Evolutionary conservation across 2,888 invertebrate genomes (phyloP), one percentile per base, ranked within the genome.

Genomic region (Eupithecia vulgata): DNA sequence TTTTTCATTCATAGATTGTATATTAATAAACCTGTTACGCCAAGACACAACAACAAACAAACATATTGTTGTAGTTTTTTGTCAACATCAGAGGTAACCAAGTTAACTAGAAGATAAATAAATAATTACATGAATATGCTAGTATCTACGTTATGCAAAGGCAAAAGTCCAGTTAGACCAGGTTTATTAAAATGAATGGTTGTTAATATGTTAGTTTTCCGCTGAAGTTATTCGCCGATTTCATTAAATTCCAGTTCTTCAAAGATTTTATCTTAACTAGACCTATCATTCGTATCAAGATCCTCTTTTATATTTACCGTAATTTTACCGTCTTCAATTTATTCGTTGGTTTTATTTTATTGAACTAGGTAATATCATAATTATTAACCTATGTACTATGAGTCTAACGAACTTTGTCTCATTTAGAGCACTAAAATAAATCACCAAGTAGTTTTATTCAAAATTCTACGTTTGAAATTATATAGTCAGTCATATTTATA

Each of bases 231-330:
- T 10, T 17, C 21, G 59, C 61, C 42, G 35, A 15, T 64, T 48
- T 64, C 48, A 65, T 57, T 12, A 67, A 62, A 70, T 61, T 61
- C 73, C 35, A 25, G 70, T 57, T 64, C 30, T 64, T 17, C 37
- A 61, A 66, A 70, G 68, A 68, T 66, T 37, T 59, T 71, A 71
- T 74, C 74, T 68, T 8, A 45, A 48, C 37, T 65, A 52, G 25
- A 48, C 7, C 48, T 65, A 70, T 21, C n/a, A 70, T 64, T 69
- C 42, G 25, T 71, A 71, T 74, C 37, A 48, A 65, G 71, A 68
- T 67, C 21, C 17, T 68, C 62, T 15, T 65, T 25, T 65, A 59
- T 65, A 37, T 65, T 37, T 35, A 67, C 42, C n/a, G 37, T 48
- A 37, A 25, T 67, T 64, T 70, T 57, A 74, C 67, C 42, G 15